Evolutionary conservation across 2,888 invertebrate species (phyloP).

Genomic region (Apodemia zela): DNA sequence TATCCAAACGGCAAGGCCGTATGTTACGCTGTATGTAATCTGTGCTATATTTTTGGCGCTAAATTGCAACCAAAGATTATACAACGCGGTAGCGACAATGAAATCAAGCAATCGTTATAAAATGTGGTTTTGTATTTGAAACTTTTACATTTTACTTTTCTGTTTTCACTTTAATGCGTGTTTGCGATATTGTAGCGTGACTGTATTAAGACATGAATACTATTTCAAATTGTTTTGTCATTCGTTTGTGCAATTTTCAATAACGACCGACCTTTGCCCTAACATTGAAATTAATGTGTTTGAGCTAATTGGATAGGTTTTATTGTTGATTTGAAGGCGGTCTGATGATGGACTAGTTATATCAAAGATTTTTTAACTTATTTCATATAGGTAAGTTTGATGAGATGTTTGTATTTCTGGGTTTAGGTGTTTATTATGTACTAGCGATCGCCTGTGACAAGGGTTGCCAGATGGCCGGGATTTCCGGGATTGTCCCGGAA

Average conservation of each 20-base stretch:
- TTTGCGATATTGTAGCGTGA: slow-evolving; percentile 14
- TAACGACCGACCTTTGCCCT: slow-evolving; percentile 2
- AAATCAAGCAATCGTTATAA: slow-evolving; percentile 14
- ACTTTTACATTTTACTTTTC: slow-evolving; percentile 11
- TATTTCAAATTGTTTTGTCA: slow-evolving; percentile 11
- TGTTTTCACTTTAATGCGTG: slow-evolving; percentile 15
- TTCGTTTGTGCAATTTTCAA: neutral
- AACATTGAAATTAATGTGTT: neutral
- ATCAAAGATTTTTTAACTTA: too few relatives aligned
- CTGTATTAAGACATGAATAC: slow-evolving; percentile 9
- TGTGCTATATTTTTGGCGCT: slow-evolving; percentile 1
- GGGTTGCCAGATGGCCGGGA: too few relatives aligned
- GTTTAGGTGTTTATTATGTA: too few relatives aligned
- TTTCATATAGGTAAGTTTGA: too few relatives aligned
- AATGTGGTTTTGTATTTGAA: slow-evolving; percentile 13
- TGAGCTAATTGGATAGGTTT: too few relatives aligned
- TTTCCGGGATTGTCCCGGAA: too few relatives aligned
- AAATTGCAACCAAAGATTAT: slow-evolving; percentile 7
- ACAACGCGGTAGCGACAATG: slow-evolving; percentile 9
- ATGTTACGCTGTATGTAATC: slow-evolving; percentile 5
- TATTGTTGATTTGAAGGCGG: too few relatives aligned
- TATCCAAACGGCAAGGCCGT: slow-evolving; percentile 4
- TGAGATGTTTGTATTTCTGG: too few relatives aligned
- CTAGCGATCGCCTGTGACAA: too few relatives aligned
- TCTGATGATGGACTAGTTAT: too few relatives aligned